These are phyloP conservation scores for Megalops atlanticus DNA, from an alignment of 2,113 vertebrate genomes.

Conservation along the genomic window DNA sequence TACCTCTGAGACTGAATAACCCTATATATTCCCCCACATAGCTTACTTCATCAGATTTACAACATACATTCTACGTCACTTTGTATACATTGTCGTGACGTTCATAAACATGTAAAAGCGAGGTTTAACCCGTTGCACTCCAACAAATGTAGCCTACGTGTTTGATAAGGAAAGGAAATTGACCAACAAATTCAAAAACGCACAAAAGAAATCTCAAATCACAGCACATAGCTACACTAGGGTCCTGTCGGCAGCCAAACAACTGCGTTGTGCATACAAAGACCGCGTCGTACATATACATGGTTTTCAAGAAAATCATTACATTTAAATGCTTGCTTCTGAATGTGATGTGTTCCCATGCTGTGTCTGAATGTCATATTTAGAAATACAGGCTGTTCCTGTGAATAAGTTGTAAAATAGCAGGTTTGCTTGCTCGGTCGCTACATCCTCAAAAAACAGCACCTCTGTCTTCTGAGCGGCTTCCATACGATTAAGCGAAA, in stretches of 20 bases:
- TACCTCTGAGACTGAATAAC: too few species aligned
- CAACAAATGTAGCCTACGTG: neutral
- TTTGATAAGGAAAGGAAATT: neutral
- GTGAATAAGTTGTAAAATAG: neutral
- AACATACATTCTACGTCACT: neutral
- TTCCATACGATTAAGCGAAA: neutral
- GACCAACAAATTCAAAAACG: neutral
- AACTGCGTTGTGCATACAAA: slow-evolving; percentile 11
- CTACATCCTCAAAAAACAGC: slow-evolving; percentile 4
- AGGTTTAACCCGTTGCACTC: neutral
- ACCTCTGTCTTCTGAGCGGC: neutral
- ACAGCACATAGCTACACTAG: neutral
- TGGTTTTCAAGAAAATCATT: neutral
- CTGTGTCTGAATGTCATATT: neutral
- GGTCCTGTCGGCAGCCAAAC: neutral
- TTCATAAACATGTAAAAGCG: neutral
- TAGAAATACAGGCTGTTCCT: neutral
- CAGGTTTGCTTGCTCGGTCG: neutral
- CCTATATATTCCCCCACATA: neutral
- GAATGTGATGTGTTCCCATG: neutral
- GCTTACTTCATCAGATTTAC: neutral
- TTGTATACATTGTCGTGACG: slow-evolving; percentile 14
- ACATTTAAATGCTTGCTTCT: neutral
- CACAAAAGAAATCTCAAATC: neutral
- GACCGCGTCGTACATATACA: neutral